Conservation (phyloP, 2,113 vertebrate species). For the Lagopus leucura region DNA sequence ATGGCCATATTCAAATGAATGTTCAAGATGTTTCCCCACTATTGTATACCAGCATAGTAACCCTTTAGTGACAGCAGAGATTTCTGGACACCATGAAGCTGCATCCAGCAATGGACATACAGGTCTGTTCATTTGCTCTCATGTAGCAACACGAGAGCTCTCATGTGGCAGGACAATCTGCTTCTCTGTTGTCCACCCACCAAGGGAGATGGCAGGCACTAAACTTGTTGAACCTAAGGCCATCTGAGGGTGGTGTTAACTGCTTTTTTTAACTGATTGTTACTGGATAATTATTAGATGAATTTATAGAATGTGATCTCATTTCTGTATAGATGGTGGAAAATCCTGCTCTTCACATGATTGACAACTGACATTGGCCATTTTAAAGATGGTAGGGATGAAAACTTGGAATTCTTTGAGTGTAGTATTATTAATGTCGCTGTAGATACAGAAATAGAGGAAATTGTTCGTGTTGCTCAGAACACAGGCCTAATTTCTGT, state of each 20-base stretch:
- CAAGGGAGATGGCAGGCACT: neutral
- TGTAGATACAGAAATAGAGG: neutral
- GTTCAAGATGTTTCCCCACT: slow-evolving; percentile 57
- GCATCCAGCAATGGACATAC: neutral
- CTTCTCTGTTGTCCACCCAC: neutral
- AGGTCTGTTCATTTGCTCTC: neutral
- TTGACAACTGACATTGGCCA: neutral
- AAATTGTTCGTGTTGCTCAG: neutral
- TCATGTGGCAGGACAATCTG: neutral
- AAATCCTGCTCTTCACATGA: neutral
- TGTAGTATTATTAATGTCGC: neutral
- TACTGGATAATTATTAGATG: neutral
- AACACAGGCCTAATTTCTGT: neutral
- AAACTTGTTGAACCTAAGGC: neutral
- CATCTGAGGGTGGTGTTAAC: neutral
- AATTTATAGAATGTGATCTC: neutral
- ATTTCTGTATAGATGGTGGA: neutral
- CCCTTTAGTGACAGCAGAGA: slow-evolving; percentile 11
- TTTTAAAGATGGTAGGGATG: neutral
- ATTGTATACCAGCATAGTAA: slow-evolving; percentile 33
- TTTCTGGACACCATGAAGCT: neutral
- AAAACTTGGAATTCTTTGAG: neutral
- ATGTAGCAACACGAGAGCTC: neutral
- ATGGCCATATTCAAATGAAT: slow-evolving; percentile 57
- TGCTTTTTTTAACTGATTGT: neutral